Evolutionary conservation across 2,113 vertebrate species (phyloP), one percentile per base, ranked within the genome.

Genomic region (Spermophilus dauricus): DNA sequence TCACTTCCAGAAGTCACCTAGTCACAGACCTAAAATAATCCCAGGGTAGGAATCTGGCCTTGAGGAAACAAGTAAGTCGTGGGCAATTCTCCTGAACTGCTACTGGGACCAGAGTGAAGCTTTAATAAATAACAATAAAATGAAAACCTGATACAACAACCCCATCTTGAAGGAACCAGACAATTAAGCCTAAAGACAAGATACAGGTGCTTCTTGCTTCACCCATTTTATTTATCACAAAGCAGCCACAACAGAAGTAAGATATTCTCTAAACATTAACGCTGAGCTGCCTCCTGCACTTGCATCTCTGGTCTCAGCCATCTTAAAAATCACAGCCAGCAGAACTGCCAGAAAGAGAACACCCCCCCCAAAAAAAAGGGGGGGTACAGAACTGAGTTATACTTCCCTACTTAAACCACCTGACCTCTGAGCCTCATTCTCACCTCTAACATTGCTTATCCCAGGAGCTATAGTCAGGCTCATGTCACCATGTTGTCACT

Each of bases 1-100:
- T 69, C 24, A 1, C 58, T 96, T 84, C 78, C 72, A 95, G 72
- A 86, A 95, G 97, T 95, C 89, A 97, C 90, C 95, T 94, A 89
- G 84, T 86, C 87, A 94, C 5, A 51, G 76, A 75, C 58, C 30
- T 92, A 80, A 89, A 96, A 80, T 83, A 94, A 96, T 73, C 8
- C 73, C 69, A 65, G n/a, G 24, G 72, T 65, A 96, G 84, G 92
- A 97, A 88, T 58, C 76, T 45, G 26, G 72, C 61, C 72, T 61
- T 11, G 39, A 42, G 45, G 34, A 30, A 92, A 85, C 28, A 95
- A 34, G 58, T 24, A 95, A 34, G 58, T 24, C 26, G 42, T 81
- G 37, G 75, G 39, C 45, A 45, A 69, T 81, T 53, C n/a, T 37
- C 1, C 58, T 26, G 4, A 18, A 94, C 11, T 45, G 58, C 42